phyloP scores from a whole-genome alignment of 2,888 invertebrate species.

The Balanococcus diminutus region DNA sequence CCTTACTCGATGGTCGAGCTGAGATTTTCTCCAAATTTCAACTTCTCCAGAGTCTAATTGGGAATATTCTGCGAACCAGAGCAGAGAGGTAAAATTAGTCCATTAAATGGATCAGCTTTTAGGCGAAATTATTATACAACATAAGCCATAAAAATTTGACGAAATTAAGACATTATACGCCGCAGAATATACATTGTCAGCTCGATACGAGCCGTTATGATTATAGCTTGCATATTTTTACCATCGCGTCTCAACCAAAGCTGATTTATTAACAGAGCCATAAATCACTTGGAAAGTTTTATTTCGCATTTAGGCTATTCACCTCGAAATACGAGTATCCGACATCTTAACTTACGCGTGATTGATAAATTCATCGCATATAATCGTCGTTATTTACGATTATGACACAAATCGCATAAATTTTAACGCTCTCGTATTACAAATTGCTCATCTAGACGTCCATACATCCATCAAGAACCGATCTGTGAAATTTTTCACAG shows the following conservation, averaged over 20 bases:
- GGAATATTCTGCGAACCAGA: not conserved
- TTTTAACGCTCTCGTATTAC: not conserved
- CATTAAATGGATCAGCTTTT: not conserved
- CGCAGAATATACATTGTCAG: not conserved
- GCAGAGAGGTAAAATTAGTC: not conserved
- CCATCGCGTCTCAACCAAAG: not conserved
- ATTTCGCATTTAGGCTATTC: not conserved
- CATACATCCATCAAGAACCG: not conserved
- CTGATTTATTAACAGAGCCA: not conserved
- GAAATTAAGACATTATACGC: constrained; percentile 9
- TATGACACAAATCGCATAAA: not conserved
- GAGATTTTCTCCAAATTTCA: not conserved
- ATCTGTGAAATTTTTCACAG: not conserved
- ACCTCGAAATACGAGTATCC: not conserved
- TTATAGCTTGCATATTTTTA: not conserved
- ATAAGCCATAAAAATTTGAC: not conserved
- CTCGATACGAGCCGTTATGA: not conserved
- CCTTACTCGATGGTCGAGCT: not conserved
- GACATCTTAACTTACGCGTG: not conserved
- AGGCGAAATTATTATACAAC: not conserved
- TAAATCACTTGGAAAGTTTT: not conserved
- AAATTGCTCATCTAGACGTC: not conserved
- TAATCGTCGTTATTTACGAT: not conserved
- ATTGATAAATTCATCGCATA: not conserved
- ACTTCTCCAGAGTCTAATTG: not conserved